Evolutionary conservation across 2,797 vertebrate genomes (phyloP).

Genomic region (Lepus townsendii): DNA sequence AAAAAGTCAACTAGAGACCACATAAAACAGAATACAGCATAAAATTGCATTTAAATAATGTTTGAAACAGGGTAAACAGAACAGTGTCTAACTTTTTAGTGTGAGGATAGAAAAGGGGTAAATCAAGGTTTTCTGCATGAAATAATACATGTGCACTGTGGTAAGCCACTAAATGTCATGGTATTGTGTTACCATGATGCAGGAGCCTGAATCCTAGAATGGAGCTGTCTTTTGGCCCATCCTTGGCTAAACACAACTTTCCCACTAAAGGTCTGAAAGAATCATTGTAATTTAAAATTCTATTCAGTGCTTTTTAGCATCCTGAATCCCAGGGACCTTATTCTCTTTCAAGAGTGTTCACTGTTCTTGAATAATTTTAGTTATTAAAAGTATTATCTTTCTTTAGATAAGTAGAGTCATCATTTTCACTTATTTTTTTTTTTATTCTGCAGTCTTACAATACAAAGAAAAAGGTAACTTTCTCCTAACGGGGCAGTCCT

Average conservation of each 20-base stretch:
- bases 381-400: constrained; percentile 24
- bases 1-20: not conserved
- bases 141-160: not conserved
- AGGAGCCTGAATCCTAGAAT: not conserved
- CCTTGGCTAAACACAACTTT: not conserved
- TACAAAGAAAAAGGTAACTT: not conserved
- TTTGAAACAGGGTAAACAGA: not conserved
- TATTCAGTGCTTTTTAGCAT: not conserved
- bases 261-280: not conserved
- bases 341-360: not conserved
- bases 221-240: not conserved
- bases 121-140: not conserved
- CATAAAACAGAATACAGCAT: not conserved
- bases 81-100: not conserved
- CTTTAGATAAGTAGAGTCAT: not conserved
- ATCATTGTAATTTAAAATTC: not conserved
- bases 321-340: not conserved
- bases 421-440: constrained; percentile 32
- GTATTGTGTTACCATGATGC: not conserved
- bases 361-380: not conserved
- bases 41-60: not conserved
- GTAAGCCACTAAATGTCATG: not conserved
- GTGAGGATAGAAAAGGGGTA: not conserved
- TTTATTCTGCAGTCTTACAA: not conserved
- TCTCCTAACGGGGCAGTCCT: not conserved